Base-by-base conservation (phyloP, 2,797 vertebrate species). In the Epinephelus malabaricus region DNA sequence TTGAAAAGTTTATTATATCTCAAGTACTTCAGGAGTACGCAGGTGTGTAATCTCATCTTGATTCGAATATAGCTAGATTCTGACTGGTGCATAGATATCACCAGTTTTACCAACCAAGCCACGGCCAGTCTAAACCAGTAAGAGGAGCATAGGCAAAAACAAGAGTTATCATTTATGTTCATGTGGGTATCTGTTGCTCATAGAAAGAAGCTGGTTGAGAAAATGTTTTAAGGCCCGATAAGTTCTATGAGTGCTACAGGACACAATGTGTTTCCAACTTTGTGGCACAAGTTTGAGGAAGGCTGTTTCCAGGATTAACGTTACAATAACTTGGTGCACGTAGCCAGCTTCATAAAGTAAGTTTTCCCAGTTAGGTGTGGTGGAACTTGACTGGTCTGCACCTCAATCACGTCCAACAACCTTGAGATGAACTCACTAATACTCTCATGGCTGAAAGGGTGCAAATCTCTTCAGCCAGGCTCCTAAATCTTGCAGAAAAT, bases 341-440 rank as follows among this genome's bases (percentile, higher is more conserved):
- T 18, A 54, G n/a, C 6, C 11, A 51, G 61, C 6, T 9, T 5
- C 6, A 15, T 38, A n/a, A 13, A 21, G 6, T 4, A 8, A 10
- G 4, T 25, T 27, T 30, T 45, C 15, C 50, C 12, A 12, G 45
- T 58, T 34, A 19, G 38, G 5, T 38, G 30, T 9, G 3, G 19
- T 59, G 17, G 4, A 50, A 55, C 34, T 34, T 4, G n/a, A 6
- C 27, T 19, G 27, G 30, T 21, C 34, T 21, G 6, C 25, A n/a
- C 45, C 59, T 46, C n/a, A 27, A 25, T 8, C 10, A 4, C 3
- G 3, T 23, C 11, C 13, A 4, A 23, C 65, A 69, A n/a, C 25
- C 76, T 63, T 65, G 14, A 27, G 81, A 38, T 49, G 13, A 69
- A 64, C 53, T 66, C 25, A 50, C 11, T 46, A 13, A 64, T 38